Base-by-base conservation (phyloP, 1,140 invertebrate species). In the Limonius californicus region DNA sequence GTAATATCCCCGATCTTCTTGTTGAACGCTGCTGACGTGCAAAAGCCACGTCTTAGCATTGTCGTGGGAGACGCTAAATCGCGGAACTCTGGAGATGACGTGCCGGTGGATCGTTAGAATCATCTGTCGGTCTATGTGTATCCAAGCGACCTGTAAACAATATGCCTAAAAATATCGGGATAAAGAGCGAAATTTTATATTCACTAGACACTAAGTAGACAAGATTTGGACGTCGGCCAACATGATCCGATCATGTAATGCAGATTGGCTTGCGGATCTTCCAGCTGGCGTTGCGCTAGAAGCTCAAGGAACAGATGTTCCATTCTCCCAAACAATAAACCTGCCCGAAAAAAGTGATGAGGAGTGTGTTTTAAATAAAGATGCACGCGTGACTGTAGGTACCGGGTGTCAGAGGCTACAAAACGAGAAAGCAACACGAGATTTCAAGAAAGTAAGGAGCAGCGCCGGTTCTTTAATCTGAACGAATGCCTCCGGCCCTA, bases 121-220 rank as follows among this genome's bases (percentile, higher is more conserved):
- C 91, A 95, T 94, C 78, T 95, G 90, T n/a, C 92, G 84, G 73
- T 94, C 91, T 67, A 95, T 93, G 77, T 96, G 92, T 54, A 95
- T 89, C 92, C 92, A 96, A 32, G 92, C 92, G 63, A 95, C 92
- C 93, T 95, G 79, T 9, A 81, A 82, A 20, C 45, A 65, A 68
- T 53, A 55, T 4, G 2, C 8, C 30, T 45, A 57, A 62, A 57
- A 57, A 62, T 62, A 62, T 62, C 54, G 21, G 58, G 56, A 55
- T 54, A 53, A 45, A 47, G 54, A 43, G 50, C 15, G 55, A 62
- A 61, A 57, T 50, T 20, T 57, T 62, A 62, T 62, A 62, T 62
- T 62, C 56, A 45, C 55, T 23, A 62, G 55, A 57, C 39, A 57
- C 55, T 47, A 59, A 59, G 53, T 63, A 59, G 61, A 43, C 53